Conservation (phyloP, 1,140 invertebrate species). For the Thrips palmi region DNA sequence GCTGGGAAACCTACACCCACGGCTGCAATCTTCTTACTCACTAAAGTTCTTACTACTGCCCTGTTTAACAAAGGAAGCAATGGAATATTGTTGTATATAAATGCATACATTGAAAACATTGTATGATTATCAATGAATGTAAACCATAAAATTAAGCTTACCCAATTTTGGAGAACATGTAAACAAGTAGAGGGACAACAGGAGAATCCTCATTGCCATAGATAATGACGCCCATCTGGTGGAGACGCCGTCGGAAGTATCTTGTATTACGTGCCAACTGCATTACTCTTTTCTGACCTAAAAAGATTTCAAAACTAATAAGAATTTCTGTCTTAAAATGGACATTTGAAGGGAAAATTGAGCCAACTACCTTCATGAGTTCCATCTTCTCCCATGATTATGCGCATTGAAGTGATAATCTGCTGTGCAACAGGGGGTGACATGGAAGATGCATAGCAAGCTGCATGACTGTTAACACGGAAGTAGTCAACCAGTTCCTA, state of each 20-base stretch:
- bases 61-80: conserved; percentile 29
- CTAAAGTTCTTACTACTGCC: conserved; percentile 66
- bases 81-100: conserved; percentile 2
- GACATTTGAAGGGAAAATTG: conserved; percentile 9
- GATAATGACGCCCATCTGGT: conserved; percentile 83
- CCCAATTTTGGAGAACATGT: conserved; percentile 85
- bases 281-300: conserved; percentile 47
- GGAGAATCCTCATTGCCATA: conserved; percentile 96
- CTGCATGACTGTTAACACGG: conserved; percentile 63
- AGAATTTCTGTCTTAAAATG: no score
- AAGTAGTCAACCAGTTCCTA: conserved; percentile 65
- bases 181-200: conserved; percentile 88
- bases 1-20: conserved; percentile 97
- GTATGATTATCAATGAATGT: neutral
- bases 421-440: conserved; percentile 79
- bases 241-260: conserved; percentile 72
- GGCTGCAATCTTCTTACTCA: conserved; percentile 65
- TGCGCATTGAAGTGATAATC: conserved; percentile 73
- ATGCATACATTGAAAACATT: conserved; percentile 4
- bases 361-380: conserved; percentile 38
- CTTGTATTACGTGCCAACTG: conserved; percentile 65
- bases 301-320: conserved; percentile 8
- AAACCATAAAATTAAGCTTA: conserved; percentile 25
- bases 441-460: conserved; percentile 76
- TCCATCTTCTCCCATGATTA: conserved; percentile 74